A percentile compares a stretch with the other conserved stretches of the same genome.
Conservation (phyloP, 2,797 vertebrate genomes). For the Remorina albescens region DNA sequence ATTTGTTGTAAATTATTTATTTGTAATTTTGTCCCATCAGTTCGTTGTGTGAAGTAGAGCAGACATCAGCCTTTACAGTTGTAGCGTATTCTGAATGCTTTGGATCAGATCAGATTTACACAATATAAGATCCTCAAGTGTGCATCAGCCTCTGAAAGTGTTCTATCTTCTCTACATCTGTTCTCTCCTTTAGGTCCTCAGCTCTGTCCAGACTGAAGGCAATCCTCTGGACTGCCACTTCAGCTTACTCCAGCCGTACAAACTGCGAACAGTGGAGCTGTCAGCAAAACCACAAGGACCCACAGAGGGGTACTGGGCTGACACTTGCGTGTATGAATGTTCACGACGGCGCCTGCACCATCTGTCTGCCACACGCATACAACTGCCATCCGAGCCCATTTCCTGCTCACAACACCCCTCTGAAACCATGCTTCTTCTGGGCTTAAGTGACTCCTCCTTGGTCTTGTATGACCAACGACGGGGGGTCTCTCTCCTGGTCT, state of each 20-base stretch:
- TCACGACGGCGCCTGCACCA: constrained; percentile 84
- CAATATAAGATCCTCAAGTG: background rate
- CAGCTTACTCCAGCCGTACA: constrained; percentile 88
- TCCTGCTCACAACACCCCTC: constrained; percentile 88
- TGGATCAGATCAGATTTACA: background rate
- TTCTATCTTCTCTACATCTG: background rate
- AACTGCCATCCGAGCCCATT: constrained; percentile 85
- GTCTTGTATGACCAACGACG: constrained; percentile 89
- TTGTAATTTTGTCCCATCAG: no score
- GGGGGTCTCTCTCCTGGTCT: constrained; percentile 83
- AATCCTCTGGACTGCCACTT: constrained; percentile 89
- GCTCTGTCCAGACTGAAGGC: constrained; percentile 87
- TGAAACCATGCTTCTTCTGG: constrained; percentile 89
- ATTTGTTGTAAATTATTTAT: no score
- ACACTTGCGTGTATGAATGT: constrained; percentile 88
- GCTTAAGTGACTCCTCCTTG: constrained; percentile 91
- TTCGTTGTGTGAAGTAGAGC: no score
- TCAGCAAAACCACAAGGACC: constrained; percentile 49
- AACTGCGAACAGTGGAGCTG: constrained; percentile 90
- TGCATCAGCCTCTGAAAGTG: background rate
- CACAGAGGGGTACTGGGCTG: constrained; percentile 79
- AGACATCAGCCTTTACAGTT: no score
- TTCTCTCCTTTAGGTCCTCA: constrained; percentile 84
- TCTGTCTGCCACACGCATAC: constrained; percentile 84
- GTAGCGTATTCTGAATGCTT: no score